phyloP scores from a whole-genome alignment of 2,888 invertebrate genomes.

The Anodontia alba region DNA sequence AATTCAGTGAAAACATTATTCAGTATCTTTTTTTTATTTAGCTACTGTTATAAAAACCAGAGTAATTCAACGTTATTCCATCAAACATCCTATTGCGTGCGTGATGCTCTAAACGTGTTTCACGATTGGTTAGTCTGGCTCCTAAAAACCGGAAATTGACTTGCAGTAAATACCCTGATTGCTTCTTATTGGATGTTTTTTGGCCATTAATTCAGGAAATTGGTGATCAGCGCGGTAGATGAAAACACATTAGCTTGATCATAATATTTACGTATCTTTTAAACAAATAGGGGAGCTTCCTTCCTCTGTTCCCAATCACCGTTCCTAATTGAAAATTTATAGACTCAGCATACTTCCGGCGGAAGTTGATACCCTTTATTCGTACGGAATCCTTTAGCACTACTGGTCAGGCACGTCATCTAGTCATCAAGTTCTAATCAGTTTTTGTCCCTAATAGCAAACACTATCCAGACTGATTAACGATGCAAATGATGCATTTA shows the following conservation, averaged over 20 bases:
- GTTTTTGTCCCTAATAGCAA: conserved; percentile 29
- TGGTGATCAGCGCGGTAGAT: conserved; percentile 50
- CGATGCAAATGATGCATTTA: conserved; percentile 8
- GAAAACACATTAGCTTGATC: conserved; percentile 58
- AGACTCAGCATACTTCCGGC: conserved; percentile 46
- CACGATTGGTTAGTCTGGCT: conserved; percentile 25
- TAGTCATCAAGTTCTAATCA: conserved; percentile 62
- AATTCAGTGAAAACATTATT: no score
- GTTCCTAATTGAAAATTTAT: conserved; percentile 61
- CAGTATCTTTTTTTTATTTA: no score
- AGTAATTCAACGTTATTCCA: not conserved
- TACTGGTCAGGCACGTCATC: conserved; percentile 60
- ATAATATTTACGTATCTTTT: conserved; percentile 57
- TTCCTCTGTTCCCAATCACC: conserved; percentile 63
- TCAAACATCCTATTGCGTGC: conserved; percentile 17
- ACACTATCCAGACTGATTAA: conserved; percentile 12
- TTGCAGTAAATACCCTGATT: conserved; percentile 64
- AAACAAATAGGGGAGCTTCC: conserved; percentile 33
- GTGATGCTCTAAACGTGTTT: conserved; percentile 20
- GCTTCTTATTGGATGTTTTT: conserved; percentile 63
- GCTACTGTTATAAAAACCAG: not conserved
- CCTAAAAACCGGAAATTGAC: conserved; percentile 57
- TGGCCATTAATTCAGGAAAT: conserved; percentile 65
- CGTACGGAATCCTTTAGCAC: conserved; percentile 57
- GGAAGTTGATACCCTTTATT: conserved; percentile 62